A percentile compares a stretch with the other conserved stretches of the same genome.
Evolutionary conservation across 2,797 vertebrate genomes (phyloP).

Genomic region (Tympanoctomys barrerae): DNA sequence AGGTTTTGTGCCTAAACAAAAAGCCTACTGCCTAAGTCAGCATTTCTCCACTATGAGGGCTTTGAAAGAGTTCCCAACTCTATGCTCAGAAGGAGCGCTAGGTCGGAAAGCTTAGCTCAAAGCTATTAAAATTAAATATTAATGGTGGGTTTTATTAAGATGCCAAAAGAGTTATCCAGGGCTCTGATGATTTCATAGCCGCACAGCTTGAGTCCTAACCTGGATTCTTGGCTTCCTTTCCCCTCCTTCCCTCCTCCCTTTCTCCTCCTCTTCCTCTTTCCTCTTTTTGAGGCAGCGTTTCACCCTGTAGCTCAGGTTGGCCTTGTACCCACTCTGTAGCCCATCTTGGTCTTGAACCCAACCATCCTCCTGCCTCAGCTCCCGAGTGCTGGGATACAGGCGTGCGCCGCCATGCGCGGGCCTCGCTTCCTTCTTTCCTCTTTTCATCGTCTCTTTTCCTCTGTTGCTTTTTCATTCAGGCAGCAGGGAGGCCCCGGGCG

Average conservation of each 20-base stretch:
- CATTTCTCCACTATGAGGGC: constrained; percentile 42
- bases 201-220: neutral
- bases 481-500: neutral
- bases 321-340: too few relatives aligned
- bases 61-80: constrained; percentile 30
- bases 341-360: too few relatives aligned
- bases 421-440: neutral
- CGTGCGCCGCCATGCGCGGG: too few relatives aligned
- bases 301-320: too few relatives aligned
- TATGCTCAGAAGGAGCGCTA: neutral
- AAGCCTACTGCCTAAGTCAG: constrained; percentile 45
- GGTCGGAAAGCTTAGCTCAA: constrained; percentile 46
- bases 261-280: neutral
- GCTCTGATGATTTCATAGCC: neutral
- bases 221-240: too few relatives aligned
- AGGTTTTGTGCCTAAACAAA: constrained; percentile 47
- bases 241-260: rapidly evolving
- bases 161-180: constrained; percentile 26
- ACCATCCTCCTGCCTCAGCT: too few relatives aligned
- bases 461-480: neutral
- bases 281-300: too few relatives aligned
- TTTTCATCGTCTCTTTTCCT: rapidly evolving
- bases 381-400: too few relatives aligned
- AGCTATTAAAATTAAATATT: constrained; percentile 74
- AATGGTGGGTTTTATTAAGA: constrained; percentile 66